These are phyloP conservation scores for Latrodectus elegans DNA, from an alignment of 2,888 invertebrate species.

Conservation along the genomic window DNA sequence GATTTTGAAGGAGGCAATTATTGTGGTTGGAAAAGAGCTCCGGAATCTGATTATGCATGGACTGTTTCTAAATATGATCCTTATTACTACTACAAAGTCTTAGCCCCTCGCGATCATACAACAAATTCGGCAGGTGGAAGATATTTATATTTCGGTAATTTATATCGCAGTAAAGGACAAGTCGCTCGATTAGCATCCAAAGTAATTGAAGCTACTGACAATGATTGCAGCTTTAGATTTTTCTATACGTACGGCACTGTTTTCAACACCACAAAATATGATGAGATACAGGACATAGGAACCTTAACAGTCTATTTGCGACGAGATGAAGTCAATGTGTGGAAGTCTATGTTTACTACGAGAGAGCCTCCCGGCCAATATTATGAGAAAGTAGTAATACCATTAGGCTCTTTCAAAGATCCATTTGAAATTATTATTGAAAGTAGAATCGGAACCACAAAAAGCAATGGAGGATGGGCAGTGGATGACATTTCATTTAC, in stretches of 20 bases:
- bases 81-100: constrained; percentile 9
- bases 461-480: constrained; percentile 58
- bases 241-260: constrained; percentile 58
- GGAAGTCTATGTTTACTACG: constrained; percentile 37
- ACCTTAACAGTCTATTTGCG: constrained; percentile 45
- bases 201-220: constrained; percentile 47
- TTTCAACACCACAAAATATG: constrained; percentile 53
- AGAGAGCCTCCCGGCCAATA: constrained; percentile 57
- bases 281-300: constrained; percentile 54
- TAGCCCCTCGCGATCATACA: constrained; percentile 59
- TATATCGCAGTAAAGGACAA: constrained; percentile 18
- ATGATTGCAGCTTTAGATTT: constrained; percentile 61
- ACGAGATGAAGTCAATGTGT: constrained; percentile 48
- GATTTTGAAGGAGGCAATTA: constrained; percentile 61
- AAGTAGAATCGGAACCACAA: constrained; percentile 15
- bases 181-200: constrained; percentile 44
- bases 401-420: constrained; percentile 36
- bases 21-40: constrained; percentile 57
- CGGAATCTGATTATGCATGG: constrained; percentile 36
- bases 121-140: constrained; percentile 57
- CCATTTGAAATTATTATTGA: constrained; percentile 69
- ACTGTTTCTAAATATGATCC: not conserved
- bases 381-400: constrained; percentile 61
- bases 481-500: constrained; percentile 70
- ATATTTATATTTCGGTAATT: constrained; percentile 36